Base-by-base conservation (phyloP, 2,113 vertebrate genomes). In the Dicaeum eximium region DNA sequence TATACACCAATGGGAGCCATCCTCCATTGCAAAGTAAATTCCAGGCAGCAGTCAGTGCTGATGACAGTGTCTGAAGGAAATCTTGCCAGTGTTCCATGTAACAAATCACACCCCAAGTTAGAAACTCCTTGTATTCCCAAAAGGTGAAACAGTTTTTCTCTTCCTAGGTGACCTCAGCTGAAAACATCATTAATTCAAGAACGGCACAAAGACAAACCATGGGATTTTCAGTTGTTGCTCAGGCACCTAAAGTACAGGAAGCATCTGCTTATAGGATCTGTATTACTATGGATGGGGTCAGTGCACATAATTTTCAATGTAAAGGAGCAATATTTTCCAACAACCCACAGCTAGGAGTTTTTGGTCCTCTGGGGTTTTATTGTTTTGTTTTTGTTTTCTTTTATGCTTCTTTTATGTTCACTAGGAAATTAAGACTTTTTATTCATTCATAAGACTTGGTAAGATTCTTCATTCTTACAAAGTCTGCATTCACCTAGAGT, bases 401-500 rank as follows among this genome's bases (percentile, higher is more conserved):
- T n/a, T n/a, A n/a, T n/a, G n/a, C n/a, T n/a, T n/a, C n/a, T n/a
- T n/a, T n/a, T n/a, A n/a, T n/a, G n/a, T n/a, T n/a, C n/a, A 23
- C 40, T 35, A 33, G 80, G 57, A 78, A 93, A 92, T 1, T 1
- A 1, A 2, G 40, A 42, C 28, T 56, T 93, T 77, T 86, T 92
- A 79, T 85, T 93, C 88, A 91, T 92, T 87, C 65, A 69, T 11
- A 72, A 18, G 60, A 60, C 74, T 90, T 92, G 77, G 53, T 71
- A 93, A 88, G 60, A 56, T 15, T 84, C 62, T 80, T 96, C 85
- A 64, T 82, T 93, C 80, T 93, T 84, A 71, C 23, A 92, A 85
- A 88, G 92, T 65, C 51, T 1, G 0, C 53, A 71, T 74, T 90
- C 69, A 92, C 92, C 72, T 83, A 71, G 67, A 50, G 53, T 53